These are phyloP conservation scores for Cydia pomonella DNA, from an alignment of 1,140 invertebrate genomes.

Conservation along the genomic window DNA sequence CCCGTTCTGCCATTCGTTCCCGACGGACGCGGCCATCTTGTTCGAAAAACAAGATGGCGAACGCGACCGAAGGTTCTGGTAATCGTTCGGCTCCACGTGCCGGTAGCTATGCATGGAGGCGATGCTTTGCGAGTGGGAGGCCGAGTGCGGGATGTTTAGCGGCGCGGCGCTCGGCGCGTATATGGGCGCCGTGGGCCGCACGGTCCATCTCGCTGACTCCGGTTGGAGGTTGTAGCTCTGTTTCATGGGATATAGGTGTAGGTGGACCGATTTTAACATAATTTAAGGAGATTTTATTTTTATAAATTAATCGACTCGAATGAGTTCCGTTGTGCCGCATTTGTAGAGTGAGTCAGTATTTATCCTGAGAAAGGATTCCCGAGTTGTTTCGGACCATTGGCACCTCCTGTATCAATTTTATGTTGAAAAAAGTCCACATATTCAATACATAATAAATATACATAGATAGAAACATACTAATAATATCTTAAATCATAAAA, in stretches of 20 bases:
- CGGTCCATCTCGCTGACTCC: constrained; percentile 64
- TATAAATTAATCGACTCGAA: background rate
- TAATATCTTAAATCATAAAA: constrained; percentile 11
- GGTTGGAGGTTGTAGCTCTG: constrained; percentile 78
- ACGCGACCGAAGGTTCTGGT: constrained; percentile 75
- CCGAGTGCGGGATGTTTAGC: constrained; percentile 71
- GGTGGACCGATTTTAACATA: constrained; percentile 38
- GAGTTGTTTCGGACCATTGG: too few relatives aligned
- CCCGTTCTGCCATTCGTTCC: constrained; percentile 76
- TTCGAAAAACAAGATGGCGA: constrained; percentile 80
- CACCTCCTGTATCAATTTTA: background rate
- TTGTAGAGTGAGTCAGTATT: too few relatives aligned
- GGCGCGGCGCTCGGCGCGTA: constrained; percentile 73
- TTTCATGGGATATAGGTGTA: constrained; percentile 57
- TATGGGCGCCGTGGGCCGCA: constrained; percentile 71
- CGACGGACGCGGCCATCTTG: constrained; percentile 75
- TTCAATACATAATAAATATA: constrained; percentile 26
- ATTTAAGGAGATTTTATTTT: background rate
- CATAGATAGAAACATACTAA: constrained; percentile 24
- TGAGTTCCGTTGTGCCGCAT: background rate
- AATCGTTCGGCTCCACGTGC: constrained; percentile 74
- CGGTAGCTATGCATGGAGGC: constrained; percentile 79
- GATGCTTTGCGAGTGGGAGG: constrained; percentile 74
- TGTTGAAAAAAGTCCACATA: constrained; percentile 24
- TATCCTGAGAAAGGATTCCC: too few relatives aligned